A percentile compares a stretch with the other conserved stretches of the same genome.
Conservation (phyloP, 2,797 vertebrate genomes). For the Clarias fuscus region DNA sequence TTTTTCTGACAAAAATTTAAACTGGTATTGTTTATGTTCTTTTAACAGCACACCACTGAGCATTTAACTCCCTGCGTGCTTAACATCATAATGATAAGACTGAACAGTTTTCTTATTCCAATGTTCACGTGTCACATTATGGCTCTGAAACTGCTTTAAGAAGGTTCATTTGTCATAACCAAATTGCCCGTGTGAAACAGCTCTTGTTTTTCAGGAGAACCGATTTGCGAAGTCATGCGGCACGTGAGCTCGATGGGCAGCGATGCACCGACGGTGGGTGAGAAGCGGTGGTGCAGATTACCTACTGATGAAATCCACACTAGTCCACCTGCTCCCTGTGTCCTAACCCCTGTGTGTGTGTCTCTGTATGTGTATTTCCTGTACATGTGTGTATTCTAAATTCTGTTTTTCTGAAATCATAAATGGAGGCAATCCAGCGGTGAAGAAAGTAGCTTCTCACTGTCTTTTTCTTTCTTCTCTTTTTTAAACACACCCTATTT, state of each 20-base stretch:
- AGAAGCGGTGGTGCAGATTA: constrained; percentile 29
- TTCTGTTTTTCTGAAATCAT: neutral
- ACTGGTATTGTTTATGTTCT: neutral
- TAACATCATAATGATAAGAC: neutral
- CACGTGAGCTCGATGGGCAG: constrained; percentile 1
- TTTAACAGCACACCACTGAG: neutral
- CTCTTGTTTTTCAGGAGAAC: constrained; percentile 10
- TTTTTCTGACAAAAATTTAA: too few species aligned
- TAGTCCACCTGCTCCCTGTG: constrained; percentile 41
- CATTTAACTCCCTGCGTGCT: neutral
- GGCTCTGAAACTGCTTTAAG: neutral
- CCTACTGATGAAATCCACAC: constrained; percentile 47
- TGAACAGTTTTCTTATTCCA: neutral
- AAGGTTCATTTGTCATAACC: neutral
- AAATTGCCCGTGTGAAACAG: neutral
- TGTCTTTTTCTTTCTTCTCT: neutral
- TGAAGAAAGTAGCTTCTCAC: neutral
- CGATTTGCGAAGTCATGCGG: neutral
- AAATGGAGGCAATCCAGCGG: neutral
- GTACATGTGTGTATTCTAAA: constrained; percentile 6
- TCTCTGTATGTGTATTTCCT: constrained; percentile 13
- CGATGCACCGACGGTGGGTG: constrained; percentile 22
- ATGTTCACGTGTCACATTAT: neutral
- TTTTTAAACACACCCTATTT: neutral
- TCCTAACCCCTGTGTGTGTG: neutral